These are phyloP conservation scores for Struthio camelus DNA, from an alignment of 2,113 vertebrate genomes.

Conservation along the genomic window DNA sequence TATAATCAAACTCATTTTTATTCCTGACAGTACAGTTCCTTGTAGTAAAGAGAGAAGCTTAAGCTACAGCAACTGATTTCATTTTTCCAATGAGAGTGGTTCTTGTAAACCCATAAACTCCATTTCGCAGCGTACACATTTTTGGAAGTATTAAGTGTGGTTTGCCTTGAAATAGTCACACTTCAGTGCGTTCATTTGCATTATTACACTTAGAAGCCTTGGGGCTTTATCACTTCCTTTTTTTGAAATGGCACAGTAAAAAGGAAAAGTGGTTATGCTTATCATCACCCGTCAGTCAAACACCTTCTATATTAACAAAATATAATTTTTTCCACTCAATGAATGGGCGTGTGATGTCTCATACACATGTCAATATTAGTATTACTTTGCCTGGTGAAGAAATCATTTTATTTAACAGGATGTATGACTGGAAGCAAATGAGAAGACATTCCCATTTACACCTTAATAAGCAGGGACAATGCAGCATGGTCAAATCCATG, in stretches of 20 bases:
- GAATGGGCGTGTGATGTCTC: constrained; percentile 65
- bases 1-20: neutral
- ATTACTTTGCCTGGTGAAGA: constrained; percentile 62
- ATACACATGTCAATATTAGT: constrained; percentile 68
- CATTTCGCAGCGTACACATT: neutral
- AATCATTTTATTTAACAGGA: constrained; percentile 69
- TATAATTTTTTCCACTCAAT: constrained; percentile 65
- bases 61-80: neutral
- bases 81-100: neutral
- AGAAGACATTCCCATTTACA: constrained; percentile 67
- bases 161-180: constrained; percentile 60
- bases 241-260: constrained; percentile 75
- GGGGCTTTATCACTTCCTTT: constrained; percentile 77
- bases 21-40: neutral
- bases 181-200: constrained; percentile 65
- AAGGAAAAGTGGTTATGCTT: constrained; percentile 75
- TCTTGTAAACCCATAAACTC: neutral
- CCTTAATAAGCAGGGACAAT: constrained; percentile 73
- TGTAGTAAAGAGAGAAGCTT: neutral
- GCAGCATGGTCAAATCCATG: constrained; percentile 56
- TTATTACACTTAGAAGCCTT: constrained; percentile 75
- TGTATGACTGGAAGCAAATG: constrained; percentile 64
- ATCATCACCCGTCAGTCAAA: constrained; percentile 76
- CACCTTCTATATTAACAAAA: constrained; percentile 74
- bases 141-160: constrained; percentile 41